Conservation (phyloP, 2,888 invertebrate species). For the Automeris io region DNA sequence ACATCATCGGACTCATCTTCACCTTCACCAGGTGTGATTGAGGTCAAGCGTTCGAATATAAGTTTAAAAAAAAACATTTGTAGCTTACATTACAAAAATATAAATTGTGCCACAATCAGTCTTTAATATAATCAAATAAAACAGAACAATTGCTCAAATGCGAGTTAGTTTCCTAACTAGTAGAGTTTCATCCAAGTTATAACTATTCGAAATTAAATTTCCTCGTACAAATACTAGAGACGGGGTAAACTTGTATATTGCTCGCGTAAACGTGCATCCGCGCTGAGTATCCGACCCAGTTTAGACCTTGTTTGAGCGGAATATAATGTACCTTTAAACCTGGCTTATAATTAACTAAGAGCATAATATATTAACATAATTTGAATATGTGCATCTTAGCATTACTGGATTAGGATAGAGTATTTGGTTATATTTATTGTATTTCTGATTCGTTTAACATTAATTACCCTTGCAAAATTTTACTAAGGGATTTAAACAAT, state of each 20-base stretch:
- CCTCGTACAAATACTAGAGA: conserved; percentile 2
- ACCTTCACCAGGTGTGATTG: too few relatives aligned
- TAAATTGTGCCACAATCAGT: neutral
- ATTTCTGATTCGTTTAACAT: too few relatives aligned
- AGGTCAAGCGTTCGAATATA: too few relatives aligned
- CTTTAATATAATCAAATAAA: conserved; percentile 14
- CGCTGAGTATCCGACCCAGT: neutral
- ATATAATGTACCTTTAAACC: neutral
- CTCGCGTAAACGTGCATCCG: neutral
- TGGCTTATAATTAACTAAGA: neutral
- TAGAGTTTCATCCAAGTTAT: conserved; percentile 14
- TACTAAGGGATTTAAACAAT: too few relatives aligned
- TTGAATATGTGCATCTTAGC: too few relatives aligned
- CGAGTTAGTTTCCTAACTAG: conserved; percentile 14
- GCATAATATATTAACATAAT: neutral
- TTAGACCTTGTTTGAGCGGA: neutral
- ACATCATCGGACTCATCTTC: too few relatives aligned
- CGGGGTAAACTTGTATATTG: conserved; percentile 1
- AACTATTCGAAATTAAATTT: conserved; percentile 5
- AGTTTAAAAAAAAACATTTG: neutral
- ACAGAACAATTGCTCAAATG: conserved; percentile 20
- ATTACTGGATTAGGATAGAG: too few relatives aligned
- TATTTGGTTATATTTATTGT: too few relatives aligned
- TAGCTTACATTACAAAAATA: neutral
- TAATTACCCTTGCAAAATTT: too few relatives aligned